Conservation (phyloP, 2,888 invertebrate species). For the Hypomecis punctinalis region DNA sequence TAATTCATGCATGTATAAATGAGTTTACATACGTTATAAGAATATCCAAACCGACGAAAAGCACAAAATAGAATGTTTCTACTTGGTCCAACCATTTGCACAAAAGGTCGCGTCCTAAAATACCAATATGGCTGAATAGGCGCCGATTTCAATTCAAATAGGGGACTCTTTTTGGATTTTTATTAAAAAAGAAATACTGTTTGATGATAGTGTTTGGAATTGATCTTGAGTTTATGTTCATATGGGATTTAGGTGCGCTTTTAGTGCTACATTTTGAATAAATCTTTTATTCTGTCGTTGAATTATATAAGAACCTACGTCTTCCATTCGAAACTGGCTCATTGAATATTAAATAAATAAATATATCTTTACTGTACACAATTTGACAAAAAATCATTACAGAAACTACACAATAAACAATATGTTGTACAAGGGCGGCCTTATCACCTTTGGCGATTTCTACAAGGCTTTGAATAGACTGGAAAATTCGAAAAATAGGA, state of each 20-base stretch:
- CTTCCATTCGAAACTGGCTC: no score
- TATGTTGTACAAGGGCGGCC: no score
- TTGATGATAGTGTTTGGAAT: conserved; percentile 11
- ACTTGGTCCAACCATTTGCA: conserved; percentile 8
- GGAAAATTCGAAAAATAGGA: no score
- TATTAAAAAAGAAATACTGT: conserved; percentile 20
- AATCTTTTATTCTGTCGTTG: no score
- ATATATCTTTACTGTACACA: no score
- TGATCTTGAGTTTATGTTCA: conserved; percentile 5
- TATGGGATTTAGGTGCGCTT: not conserved
- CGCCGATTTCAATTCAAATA: conserved; percentile 25
- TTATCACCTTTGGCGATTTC: no score
- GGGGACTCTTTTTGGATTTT: conserved; percentile 9
- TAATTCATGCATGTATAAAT: not conserved
- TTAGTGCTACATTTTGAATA: not conserved
- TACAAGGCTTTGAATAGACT: no score
- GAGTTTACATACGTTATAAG: not conserved
- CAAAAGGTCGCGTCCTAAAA: conserved; percentile 17
- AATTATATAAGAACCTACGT: no score
- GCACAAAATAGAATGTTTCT: conserved; percentile 18
- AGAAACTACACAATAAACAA: no score
- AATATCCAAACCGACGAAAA: conserved; percentile 5
- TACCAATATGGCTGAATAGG: conserved; percentile 21
- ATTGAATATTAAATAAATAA: no score
- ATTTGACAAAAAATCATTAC: no score